Conservation (phyloP, 2,113 vertebrate species). For the Proterorhinus semilunaris region DNA sequence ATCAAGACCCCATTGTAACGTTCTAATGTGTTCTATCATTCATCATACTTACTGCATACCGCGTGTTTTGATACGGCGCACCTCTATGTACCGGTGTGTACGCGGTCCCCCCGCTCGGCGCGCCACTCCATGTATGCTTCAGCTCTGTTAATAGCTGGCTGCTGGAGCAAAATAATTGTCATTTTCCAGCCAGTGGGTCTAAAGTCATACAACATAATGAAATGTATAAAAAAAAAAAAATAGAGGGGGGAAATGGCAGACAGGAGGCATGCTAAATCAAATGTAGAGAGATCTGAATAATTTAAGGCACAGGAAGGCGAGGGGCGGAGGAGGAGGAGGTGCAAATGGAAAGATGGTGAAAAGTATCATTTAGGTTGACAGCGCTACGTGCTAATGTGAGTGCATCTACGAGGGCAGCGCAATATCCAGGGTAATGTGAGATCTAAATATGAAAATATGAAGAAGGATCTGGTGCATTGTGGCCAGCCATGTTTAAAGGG, state of each 20-base stretch:
- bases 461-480: slow-evolving; percentile 15
- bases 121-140: slow-evolving; percentile 71
- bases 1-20: no score
- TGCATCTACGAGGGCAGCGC: slow-evolving; percentile 69
- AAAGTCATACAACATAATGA: slow-evolving; percentile 84
- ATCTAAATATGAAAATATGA: slow-evolving; percentile 63
- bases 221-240: slow-evolving; percentile 75
- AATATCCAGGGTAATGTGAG: slow-evolving; percentile 57
- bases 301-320: slow-evolving; percentile 77
- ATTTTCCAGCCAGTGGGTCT: slow-evolving; percentile 84
- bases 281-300: slow-evolving; percentile 82
- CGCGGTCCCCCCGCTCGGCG: slow-evolving; percentile 56
- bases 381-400: slow-evolving; percentile 74
- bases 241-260: slow-evolving; percentile 71
- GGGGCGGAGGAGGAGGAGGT: slow-evolving; percentile 66
- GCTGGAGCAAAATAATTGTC: slow-evolving; percentile 83
- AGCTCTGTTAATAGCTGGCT: slow-evolving; percentile 80
- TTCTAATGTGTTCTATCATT: neutral
- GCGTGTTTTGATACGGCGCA: neutral
- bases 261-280: slow-evolving; percentile 81
- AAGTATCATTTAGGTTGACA: slow-evolving; percentile 81
- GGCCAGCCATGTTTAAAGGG: slow-evolving; percentile 18
- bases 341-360: slow-evolving; percentile 76
- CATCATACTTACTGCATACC: neutral
- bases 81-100: slow-evolving; percentile 4